Conservation (phyloP, 2,797 vertebrate species). For the Nasua narica region DNA sequence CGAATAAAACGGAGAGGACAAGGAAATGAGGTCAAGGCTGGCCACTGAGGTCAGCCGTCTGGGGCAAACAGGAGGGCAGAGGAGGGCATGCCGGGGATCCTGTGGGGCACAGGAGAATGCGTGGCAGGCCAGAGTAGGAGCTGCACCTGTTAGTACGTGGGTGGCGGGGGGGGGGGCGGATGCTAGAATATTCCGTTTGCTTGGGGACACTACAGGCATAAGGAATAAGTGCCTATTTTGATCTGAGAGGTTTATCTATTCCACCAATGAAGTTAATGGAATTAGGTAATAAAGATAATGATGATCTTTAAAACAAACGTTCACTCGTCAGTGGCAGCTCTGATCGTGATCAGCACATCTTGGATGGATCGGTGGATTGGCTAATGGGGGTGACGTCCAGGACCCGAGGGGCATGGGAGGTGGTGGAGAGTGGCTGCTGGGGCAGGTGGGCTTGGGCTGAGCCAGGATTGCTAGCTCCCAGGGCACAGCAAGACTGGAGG, state of each 20-base stretch:
- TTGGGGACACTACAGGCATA: neutral
- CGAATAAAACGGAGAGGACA: neutral
- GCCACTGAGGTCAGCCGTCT: neutral
- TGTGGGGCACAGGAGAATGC: neutral
- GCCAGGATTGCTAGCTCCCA: neutral
- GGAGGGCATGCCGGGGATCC: neutral
- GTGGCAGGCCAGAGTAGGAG: neutral
- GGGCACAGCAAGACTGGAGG: neutral
- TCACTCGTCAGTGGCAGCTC: neutral
- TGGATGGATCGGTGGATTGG: neutral
- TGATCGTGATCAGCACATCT: neutral
- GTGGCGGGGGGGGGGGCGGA: neutral
- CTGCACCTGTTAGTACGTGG: rapidly evolving
- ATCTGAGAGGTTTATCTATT: neutral
- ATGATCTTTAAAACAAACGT: neutral
- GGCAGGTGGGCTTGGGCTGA: neutral
- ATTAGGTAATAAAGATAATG: neutral
- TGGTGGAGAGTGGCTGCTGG: rapidly evolving
- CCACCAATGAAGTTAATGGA: neutral
- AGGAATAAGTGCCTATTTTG: neutral
- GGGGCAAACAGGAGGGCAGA: neutral
- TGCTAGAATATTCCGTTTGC: neutral
- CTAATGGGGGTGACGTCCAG: neutral
- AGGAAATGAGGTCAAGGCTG: neutral
- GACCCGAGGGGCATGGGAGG: too few species aligned